phyloP scores from a whole-genome alignment of 2,797 vertebrate species.

The Myripristis jacobus region DNA sequence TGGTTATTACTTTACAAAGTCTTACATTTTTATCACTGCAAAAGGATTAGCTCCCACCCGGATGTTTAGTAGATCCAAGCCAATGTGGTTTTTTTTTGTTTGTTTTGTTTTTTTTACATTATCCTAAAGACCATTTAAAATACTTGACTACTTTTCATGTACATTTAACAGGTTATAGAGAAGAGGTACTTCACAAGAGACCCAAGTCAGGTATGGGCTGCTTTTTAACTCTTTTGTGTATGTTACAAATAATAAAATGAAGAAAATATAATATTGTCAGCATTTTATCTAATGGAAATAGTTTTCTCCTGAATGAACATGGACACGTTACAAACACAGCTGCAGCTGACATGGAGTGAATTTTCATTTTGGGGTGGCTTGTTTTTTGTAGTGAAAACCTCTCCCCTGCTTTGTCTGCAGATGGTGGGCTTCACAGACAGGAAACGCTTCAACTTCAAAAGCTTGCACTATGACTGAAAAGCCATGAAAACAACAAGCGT shows the following conservation, averaged over 20 bases:
- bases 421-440: conserved; percentile 91
- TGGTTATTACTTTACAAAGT: background rate
- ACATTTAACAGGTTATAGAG: conserved; percentile 90
- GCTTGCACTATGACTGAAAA: conserved; percentile 91
- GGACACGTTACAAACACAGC: no score
- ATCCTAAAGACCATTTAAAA: no score
- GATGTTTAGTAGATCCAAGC: no score
- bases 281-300: background rate
- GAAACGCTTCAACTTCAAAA: conserved; percentile 93
- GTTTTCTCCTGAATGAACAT: no score
- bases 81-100: no score
- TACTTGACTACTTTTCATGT: background rate
- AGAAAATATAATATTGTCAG: background rate
- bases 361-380: background rate
- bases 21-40: no score
- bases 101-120: no score
- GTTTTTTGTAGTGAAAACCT: background rate
- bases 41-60: no score
- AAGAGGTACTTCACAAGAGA: conserved; percentile 95
- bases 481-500: background rate
- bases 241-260: background rate
- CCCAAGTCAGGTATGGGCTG: conserved; percentile 86
- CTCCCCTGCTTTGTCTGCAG: conserved; percentile 72
- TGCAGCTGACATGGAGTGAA: fast-evolving
- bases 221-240: background rate